Percentiles rank a stretch among this genome's conserved stretches.
Evolutionary conservation across 92 coral and sea anemone species (phyloP).

Genomic region (Epizoanthus rinbou): DNA sequence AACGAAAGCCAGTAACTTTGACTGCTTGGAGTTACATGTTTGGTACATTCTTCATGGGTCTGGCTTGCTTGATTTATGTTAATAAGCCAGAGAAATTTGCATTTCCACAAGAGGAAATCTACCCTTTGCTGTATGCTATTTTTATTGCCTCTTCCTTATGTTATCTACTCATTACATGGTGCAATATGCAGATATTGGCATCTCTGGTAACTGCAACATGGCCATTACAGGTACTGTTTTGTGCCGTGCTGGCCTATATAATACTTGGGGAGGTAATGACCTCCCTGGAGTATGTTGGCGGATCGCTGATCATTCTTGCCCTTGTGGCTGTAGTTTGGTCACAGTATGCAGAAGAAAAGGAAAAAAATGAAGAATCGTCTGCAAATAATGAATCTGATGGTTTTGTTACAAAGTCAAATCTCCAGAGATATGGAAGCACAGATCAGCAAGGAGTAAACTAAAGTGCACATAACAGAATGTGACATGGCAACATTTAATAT

Average conservation of each 20-base stretch:
- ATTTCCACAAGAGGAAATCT: constrained; percentile 76
- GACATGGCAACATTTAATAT: no score
- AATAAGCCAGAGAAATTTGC: constrained; percentile 75
- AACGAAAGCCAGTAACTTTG: constrained; percentile 70
- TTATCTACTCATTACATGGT: constrained; percentile 82
- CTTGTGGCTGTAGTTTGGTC: constrained; percentile 83
- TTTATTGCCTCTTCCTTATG: constrained; percentile 78
- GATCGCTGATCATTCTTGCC: constrained; percentile 63
- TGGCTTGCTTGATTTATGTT: constrained; percentile 73
- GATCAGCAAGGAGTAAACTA: constrained; percentile 5
- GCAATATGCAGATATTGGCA: constrained; percentile 88
- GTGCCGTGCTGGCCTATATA: constrained; percentile 76
- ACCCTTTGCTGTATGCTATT: constrained; percentile 76
- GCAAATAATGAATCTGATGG: constrained; percentile 49
- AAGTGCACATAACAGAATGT: no score
- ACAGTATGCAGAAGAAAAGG: constrained; percentile 62
- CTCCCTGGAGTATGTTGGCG: constrained; percentile 65
- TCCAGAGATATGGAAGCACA: constrained; percentile 36
- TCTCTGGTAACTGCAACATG: constrained; percentile 86
- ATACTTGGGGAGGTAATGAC: constrained; percentile 73
- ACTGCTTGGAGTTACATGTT: constrained; percentile 87
- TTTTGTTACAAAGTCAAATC: constrained; percentile 48
- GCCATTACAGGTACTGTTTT: constrained; percentile 84
- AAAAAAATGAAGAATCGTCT: constrained; percentile 52
- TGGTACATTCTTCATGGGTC: constrained; percentile 74